A percentile compares a stretch with the other conserved stretches of the same genome.
Conservation (phyloP, 1,140 invertebrate genomes). For the Ceratosolen solmsi region DNA sequence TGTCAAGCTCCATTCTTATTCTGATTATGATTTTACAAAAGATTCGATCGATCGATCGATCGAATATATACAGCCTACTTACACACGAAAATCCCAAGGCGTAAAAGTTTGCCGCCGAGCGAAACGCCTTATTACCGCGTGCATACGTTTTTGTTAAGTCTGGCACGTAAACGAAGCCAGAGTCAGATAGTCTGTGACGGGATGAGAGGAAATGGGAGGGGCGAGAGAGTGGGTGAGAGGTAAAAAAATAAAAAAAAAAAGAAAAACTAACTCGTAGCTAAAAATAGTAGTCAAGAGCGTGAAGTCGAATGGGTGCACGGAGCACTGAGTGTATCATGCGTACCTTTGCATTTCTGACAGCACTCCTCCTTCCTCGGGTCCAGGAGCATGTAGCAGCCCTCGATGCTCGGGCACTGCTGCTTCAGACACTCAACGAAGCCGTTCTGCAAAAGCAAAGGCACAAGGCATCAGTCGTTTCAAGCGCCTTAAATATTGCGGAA, state of each 20-base stretch:
- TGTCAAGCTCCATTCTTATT: too few relatives aligned
- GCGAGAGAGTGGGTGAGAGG: background rate
- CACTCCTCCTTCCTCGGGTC: conserved; percentile 76
- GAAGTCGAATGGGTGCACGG: background rate
- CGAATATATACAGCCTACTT: too few relatives aligned
- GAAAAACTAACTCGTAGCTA: background rate
- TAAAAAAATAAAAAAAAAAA: background rate
- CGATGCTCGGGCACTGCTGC: conserved; percentile 78
- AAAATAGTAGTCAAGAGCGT: background rate
- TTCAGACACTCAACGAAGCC: conserved; percentile 82
- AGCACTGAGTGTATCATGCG: conserved; percentile 36
- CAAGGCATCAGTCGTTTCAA: background rate
- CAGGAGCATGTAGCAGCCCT: conserved; percentile 80
- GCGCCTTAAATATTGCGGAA: conserved; percentile 6
- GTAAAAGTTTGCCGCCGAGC: too few relatives aligned
- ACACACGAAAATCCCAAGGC: too few relatives aligned
- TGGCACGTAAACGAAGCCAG: background rate
- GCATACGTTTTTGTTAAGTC: too few relatives aligned
- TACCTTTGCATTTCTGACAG: conserved; percentile 83
- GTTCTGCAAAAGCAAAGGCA: conserved; percentile 72
- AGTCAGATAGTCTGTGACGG: background rate
- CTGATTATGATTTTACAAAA: too few relatives aligned
- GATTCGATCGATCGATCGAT: too few relatives aligned
- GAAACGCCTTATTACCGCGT: too few relatives aligned
- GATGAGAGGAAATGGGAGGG: background rate